Conservation (phyloP, 2,888 invertebrate genomes). For the Elaeidobius kamerunicus region DNA sequence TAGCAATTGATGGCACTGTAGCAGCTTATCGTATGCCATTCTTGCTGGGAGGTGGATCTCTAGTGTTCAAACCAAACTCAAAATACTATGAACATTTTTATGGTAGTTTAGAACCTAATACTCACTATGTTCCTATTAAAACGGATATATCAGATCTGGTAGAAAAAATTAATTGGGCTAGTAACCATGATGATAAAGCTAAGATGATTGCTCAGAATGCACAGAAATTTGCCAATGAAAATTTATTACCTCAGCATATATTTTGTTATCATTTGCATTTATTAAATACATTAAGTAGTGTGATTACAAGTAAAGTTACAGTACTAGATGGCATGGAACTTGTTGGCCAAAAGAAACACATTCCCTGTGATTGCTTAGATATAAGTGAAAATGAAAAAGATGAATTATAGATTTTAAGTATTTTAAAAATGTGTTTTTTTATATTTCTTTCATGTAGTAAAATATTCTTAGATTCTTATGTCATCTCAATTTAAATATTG, state of each 20-base stretch:
- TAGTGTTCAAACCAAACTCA: conserved; percentile 90
- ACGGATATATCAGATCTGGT: conserved; percentile 77
- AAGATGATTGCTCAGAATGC: conserved; percentile 64
- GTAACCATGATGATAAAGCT: conserved; percentile 65
- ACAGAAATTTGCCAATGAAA: conserved; percentile 67
- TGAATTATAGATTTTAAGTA: conserved; percentile 46
- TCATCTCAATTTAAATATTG: too few species aligned
- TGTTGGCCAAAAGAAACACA: conserved; percentile 52
- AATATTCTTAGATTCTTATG: too few species aligned
- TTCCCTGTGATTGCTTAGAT: conserved; percentile 45
- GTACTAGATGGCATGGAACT: conserved; percentile 63
- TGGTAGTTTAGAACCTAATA: conserved; percentile 64
- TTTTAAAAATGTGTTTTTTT: conserved; percentile 5
- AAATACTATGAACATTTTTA: conserved; percentile 96
- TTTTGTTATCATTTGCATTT: conserved; percentile 83
- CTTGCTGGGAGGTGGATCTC: conserved; percentile 80
- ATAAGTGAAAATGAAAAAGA: conserved; percentile 42
- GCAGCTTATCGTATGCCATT: conserved; percentile 95
- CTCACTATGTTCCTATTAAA: conserved; percentile 82
- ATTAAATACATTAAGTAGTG: conserved; percentile 74
- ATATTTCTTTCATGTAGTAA: too few species aligned
- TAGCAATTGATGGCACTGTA: conserved; percentile 95
- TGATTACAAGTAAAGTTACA: conserved; percentile 56
- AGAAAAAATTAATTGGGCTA: conserved; percentile 76
- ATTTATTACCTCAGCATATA: conserved; percentile 79